Conservation (phyloP, 2,113 vertebrate species). For the Charadrius vociferus region DNA sequence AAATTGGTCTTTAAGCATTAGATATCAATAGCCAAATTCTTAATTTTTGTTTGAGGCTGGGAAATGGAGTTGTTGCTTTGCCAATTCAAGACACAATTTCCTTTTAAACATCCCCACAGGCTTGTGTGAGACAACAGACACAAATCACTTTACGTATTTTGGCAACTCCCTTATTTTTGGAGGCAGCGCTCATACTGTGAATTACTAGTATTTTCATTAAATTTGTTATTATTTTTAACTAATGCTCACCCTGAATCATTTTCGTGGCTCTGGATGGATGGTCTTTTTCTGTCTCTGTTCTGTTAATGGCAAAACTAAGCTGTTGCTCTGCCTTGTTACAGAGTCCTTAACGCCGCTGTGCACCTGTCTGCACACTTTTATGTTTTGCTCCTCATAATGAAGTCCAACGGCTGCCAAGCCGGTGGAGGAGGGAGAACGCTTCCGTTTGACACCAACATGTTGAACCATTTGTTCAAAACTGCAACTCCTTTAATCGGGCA, state of each 20-base stretch:
- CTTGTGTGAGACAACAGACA: not conserved
- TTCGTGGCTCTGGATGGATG: not conserved
- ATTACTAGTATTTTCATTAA: not conserved
- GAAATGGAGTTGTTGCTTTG: not conserved
- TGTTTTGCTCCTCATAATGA: conserved; percentile 6
- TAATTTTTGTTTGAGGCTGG: not conserved
- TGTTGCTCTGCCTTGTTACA: not conserved
- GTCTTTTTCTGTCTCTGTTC: not conserved
- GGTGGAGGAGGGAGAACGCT: not conserved
- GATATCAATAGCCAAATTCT: not conserved
- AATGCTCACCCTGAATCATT: not conserved
- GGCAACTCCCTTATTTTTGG: not conserved
- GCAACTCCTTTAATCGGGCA: not conserved
- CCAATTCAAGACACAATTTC: not conserved
- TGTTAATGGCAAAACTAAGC: not conserved
- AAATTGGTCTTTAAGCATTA: not conserved
- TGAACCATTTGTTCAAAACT: conserved; percentile 39
- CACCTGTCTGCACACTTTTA: not conserved
- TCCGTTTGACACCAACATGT: conserved; percentile 17
- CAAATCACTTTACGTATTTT: not conserved
- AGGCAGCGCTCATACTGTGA: not conserved
- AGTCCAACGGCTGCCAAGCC: conserved; percentile 23
- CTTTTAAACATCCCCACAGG: not conserved
- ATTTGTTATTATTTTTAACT: not conserved
- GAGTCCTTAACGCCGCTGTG: not conserved